These are phyloP conservation scores for Agonopterix arenella DNA, from an alignment of 2,888 invertebrate species.

Conservation along the genomic window DNA sequence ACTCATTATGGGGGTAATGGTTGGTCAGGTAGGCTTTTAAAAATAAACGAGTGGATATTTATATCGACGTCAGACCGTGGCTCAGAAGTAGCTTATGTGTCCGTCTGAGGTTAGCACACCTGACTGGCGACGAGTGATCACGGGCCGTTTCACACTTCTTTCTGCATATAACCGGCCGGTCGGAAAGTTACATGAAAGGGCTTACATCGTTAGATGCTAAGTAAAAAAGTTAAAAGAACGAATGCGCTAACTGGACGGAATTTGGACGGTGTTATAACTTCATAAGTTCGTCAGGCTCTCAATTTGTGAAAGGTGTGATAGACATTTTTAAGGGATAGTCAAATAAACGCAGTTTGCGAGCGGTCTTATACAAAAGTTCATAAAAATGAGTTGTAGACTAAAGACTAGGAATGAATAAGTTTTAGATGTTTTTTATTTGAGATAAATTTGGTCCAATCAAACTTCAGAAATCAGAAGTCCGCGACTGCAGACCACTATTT, in stretches of 20 bases:
- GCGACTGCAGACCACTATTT: too few species aligned
- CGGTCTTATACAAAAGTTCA: too few species aligned
- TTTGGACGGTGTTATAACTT: neutral
- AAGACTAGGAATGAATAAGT: too few species aligned
- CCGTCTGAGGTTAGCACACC: slow-evolving; percentile 58
- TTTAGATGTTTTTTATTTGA: too few species aligned
- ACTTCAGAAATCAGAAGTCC: too few species aligned
- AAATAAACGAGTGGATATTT: slow-evolving; percentile 54
- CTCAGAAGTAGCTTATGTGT: slow-evolving; percentile 59
- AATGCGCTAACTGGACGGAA: slow-evolving; percentile 4
- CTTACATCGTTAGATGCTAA: slow-evolving; percentile 43
- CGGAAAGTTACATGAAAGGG: slow-evolving; percentile 71
- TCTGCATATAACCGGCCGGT: slow-evolving; percentile 60
- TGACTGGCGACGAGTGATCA: slow-evolving; percentile 60
- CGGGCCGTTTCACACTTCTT: slow-evolving; percentile 67
- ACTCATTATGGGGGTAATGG: slow-evolving; percentile 17
- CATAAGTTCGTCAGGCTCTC: too few species aligned
- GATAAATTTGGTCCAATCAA: too few species aligned
- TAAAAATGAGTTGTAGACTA: too few species aligned
- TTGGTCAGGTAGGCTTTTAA: slow-evolving; percentile 38
- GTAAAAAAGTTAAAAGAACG: slow-evolving; percentile 33
- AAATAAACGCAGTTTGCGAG: too few species aligned
- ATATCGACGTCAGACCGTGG: slow-evolving; percentile 59
- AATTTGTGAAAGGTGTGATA: too few species aligned
- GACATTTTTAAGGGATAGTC: too few species aligned